These are phyloP conservation scores for Denticeps clupeoides DNA, from an alignment of 2,797 vertebrate species.

Conservation along the genomic window DNA sequence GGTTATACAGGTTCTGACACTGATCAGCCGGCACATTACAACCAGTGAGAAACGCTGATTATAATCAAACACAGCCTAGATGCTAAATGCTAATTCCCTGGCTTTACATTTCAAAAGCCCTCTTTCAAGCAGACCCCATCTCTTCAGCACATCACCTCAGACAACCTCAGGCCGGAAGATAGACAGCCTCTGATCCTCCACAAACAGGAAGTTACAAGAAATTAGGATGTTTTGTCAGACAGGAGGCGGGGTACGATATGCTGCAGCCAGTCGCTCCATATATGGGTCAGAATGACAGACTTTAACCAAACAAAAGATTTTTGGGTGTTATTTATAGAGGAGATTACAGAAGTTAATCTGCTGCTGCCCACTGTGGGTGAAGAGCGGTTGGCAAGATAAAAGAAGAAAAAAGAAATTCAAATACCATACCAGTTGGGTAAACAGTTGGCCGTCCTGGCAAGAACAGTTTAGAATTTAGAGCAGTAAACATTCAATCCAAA, in stretches of 20 bases:
- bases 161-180: not conserved
- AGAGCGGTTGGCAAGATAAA: not conserved
- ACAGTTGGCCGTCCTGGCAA: too few species aligned
- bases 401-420: not conserved
- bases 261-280: not conserved
- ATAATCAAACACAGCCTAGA: too few species aligned
- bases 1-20: too few species aligned
- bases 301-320: not conserved
- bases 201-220: not conserved
- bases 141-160: too few species aligned
- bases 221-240: not conserved
- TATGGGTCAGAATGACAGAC: not conserved
- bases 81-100: too few species aligned
- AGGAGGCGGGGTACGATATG: not conserved
- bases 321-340: not conserved
- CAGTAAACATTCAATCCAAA: too few species aligned
- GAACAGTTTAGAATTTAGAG: too few species aligned
- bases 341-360: not conserved
- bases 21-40: too few species aligned
- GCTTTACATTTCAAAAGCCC: too few species aligned
- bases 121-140: too few species aligned
- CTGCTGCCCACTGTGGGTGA: not conserved
- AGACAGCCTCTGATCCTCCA: not conserved
- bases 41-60: too few species aligned
- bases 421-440: not conserved